A percentile compares a stretch with the other conserved stretches of the same genome.
phyloP scores from a whole-genome alignment of 2,113 vertebrate genomes.

The Etheostoma cragini region DNA sequence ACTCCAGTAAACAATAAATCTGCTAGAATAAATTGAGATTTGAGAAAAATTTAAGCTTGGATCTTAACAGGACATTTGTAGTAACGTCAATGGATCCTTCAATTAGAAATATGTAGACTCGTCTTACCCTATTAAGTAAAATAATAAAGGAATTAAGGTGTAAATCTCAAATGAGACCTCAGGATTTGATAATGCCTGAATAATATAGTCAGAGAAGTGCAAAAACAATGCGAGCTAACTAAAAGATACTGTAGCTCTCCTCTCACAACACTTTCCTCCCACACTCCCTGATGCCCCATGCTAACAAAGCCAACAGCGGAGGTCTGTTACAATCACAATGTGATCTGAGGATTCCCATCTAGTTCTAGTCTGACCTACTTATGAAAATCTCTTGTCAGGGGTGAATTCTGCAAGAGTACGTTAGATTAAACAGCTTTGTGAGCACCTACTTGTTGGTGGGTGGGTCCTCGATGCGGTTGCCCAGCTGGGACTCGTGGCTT shows the following conservation, averaged over 20 bases:
- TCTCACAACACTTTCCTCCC: background rate
- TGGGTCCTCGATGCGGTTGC: constrained; percentile 96
- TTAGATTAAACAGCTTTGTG: background rate
- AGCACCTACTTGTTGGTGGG: constrained; percentile 89
- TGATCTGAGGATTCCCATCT: constrained; percentile 25
- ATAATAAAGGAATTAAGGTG: background rate
- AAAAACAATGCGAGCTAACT: background rate
- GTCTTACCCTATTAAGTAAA: background rate
- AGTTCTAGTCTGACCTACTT: constrained; percentile 26
- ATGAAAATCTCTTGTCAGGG: background rate
- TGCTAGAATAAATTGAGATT: background rate
- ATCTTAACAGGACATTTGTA: background rate
- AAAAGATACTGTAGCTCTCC: background rate
- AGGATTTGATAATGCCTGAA: background rate
- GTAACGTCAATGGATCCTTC: background rate
- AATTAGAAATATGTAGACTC: background rate
- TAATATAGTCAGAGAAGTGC: too few species aligned
- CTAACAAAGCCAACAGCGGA: background rate
- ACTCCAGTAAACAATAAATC: background rate
- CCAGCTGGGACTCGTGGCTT: constrained; percentile 97
- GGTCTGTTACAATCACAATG: constrained; percentile 9
- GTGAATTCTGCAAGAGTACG: background rate
- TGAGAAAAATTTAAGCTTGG: background rate
- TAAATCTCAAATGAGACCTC: background rate
- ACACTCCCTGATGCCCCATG: background rate